Conservation (phyloP, 2,113 vertebrate genomes). For the Genyomyrus donnyi region DNA sequence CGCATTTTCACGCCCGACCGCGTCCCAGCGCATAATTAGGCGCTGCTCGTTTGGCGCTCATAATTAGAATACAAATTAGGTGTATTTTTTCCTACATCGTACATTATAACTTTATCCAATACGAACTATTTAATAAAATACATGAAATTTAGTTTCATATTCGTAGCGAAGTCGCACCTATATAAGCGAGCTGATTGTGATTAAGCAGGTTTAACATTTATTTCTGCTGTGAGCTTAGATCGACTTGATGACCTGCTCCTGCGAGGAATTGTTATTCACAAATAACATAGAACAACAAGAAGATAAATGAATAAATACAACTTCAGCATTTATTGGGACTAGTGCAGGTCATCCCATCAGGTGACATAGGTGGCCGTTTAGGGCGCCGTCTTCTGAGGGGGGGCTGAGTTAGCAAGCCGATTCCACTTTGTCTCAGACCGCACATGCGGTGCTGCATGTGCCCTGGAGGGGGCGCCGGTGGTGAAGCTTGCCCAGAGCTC, state of each 20-base stretch:
- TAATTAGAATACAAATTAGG: not conserved
- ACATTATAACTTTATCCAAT: not conserved
- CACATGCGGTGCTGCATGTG: not conserved
- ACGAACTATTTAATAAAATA: not conserved
- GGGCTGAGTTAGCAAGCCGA: not conserved
- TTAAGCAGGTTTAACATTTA: not conserved
- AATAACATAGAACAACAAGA: no score
- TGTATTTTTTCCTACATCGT: not conserved
- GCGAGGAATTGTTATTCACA: not conserved
- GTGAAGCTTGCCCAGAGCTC: not conserved
- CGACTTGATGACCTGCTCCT: not conserved
- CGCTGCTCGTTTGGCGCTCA: not conserved
- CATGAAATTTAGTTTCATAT: not conserved
- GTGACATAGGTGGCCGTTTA: not conserved
- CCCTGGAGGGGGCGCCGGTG: not conserved
- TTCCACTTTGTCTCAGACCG: not conserved
- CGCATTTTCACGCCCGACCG: not conserved
- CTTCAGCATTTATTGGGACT: not conserved
- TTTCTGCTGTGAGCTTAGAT: not conserved
- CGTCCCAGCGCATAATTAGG: not conserved
- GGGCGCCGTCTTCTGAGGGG: not conserved
- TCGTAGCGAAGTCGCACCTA: not conserved
- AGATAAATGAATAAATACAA: not conserved
- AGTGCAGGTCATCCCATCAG: not conserved
- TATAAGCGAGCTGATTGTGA: not conserved